Evolutionary conservation across 2,797 vertebrate species (phyloP).

Genomic region (Apogon hyalosoma): DNA sequence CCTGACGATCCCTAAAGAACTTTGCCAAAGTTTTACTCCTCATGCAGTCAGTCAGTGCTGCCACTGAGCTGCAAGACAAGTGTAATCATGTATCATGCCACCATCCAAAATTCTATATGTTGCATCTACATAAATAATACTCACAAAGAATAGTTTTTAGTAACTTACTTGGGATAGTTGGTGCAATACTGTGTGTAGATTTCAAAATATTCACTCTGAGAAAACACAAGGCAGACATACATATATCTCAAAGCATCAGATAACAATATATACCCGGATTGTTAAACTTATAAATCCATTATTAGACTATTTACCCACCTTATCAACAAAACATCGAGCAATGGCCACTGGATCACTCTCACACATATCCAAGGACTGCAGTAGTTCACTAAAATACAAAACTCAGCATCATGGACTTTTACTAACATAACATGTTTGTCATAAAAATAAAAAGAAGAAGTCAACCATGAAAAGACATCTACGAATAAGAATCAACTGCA

Average conservation of each 20-base stretch:
- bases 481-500: not conserved
- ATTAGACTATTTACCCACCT: slow-evolving; percentile 76
- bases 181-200: slow-evolving; percentile 99
- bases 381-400: slow-evolving; percentile 86
- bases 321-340: slow-evolving; percentile 93
- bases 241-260: not conserved
- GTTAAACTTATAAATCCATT: slow-evolving; percentile 40
- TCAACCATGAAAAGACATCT: not conserved
- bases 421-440: not conserved
- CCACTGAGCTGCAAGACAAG: slow-evolving; percentile 88
- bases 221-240: slow-evolving; percentile 40
- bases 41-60: slow-evolving; percentile 93
- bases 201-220: slow-evolving; percentile 94
- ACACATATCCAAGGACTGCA: slow-evolving; percentile 93
- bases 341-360: slow-evolving; percentile 92
- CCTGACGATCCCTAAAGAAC: slow-evolving; percentile 94
- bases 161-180: slow-evolving; percentile 97
- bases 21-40: slow-evolving; percentile 92
- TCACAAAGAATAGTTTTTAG: not conserved
- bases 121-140: not conserved
- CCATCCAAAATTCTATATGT: not conserved
- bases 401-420: not conserved
- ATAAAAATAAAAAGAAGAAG: not conserved
- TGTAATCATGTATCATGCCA: not conserved
- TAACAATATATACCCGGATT: not conserved